A percentile compares a stretch with the other conserved stretches of the same genome.
These are phyloP conservation scores for Anas bernieri DNA, from an alignment of 2,797 vertebrate genomes.

Conservation along the genomic window DNA sequence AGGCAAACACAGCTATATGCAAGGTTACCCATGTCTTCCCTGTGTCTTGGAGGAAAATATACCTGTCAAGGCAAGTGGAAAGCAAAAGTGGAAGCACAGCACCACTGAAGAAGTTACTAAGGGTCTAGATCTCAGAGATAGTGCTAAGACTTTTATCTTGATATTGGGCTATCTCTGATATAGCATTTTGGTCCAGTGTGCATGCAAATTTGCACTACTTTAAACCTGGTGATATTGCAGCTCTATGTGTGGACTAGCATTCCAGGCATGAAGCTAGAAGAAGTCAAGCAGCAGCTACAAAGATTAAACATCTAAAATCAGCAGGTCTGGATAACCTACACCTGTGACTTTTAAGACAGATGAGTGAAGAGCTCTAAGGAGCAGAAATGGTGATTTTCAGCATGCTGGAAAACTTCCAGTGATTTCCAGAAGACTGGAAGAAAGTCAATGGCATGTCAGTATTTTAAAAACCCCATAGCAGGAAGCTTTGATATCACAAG, in stretches of 20 bases:
- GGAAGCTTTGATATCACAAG: slow-evolving; percentile 23
- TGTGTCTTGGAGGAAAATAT: background rate
- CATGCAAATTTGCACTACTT: background rate
- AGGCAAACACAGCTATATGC: background rate
- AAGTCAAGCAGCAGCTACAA: slow-evolving; percentile 41
- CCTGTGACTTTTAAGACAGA: slow-evolving; percentile 23
- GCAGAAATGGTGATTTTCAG: slow-evolving; percentile 10
- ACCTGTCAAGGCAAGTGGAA: background rate
- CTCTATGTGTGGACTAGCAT: background rate
- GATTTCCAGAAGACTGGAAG: slow-evolving; percentile 44
- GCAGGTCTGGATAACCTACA: slow-evolving; percentile 37
- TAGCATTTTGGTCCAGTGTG: background rate
- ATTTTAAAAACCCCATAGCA: slow-evolving; percentile 23
- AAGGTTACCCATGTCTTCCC: background rate
- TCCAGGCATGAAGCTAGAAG: background rate
- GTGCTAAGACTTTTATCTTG: background rate
- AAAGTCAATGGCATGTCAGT: slow-evolving; percentile 25
- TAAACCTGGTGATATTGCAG: background rate
- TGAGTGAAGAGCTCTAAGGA: background rate
- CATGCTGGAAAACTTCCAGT: background rate
- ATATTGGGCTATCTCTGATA: background rate
- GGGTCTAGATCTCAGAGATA: background rate
- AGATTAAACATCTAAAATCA: slow-evolving; percentile 48
- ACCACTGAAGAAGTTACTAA: background rate
- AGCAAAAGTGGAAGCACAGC: background rate